Percentiles rank a stretch among this genome's conserved stretches.
phyloP scores from a whole-genome alignment of 2,888 invertebrate species.

The Catocala fraxini region DNA sequence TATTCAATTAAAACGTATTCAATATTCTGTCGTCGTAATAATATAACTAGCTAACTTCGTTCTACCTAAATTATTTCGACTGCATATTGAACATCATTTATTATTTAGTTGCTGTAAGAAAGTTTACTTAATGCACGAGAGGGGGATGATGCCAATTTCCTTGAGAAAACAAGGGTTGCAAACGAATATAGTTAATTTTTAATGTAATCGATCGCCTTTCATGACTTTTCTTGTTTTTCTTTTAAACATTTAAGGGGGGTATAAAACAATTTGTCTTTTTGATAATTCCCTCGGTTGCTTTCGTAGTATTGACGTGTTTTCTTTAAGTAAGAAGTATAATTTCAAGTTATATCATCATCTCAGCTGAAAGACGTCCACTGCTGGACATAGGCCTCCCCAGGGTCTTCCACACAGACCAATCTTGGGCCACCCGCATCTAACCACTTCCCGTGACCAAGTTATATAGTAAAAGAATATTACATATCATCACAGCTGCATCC shows the following conservation, averaged over 20 bases:
- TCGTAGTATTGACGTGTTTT: not conserved
- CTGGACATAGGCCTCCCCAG: too few relatives aligned
- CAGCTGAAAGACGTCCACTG: too few relatives aligned
- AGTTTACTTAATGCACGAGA: slow-evolving; percentile 71
- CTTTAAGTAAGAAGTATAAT: too few relatives aligned
- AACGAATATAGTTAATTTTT: slow-evolving; percentile 67
- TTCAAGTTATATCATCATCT: too few relatives aligned
- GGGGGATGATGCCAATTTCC: slow-evolving; percentile 73
- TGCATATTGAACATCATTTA: slow-evolving; percentile 29
- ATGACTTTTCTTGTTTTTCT: slow-evolving; percentile 18
- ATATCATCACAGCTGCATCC: too few relatives aligned
- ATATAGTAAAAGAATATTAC: too few relatives aligned
- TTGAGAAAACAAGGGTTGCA: slow-evolving; percentile 80
- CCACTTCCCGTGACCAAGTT: too few relatives aligned
- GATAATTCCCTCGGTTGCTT: not conserved
- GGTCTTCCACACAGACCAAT: too few relatives aligned
- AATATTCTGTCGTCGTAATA: not conserved
- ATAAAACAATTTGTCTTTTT: slow-evolving; percentile 8
- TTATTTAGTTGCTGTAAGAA: slow-evolving; percentile 35
- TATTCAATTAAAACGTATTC: too few relatives aligned
- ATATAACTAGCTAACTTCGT: slow-evolving; percentile 9
- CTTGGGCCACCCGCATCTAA: too few relatives aligned
- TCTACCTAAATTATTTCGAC: not conserved
- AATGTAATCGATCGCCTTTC: slow-evolving; percentile 53
- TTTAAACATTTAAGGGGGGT: slow-evolving; percentile 5